A percentile compares a stretch with the other conserved stretches of the same genome.
These are phyloP conservation scores for Craseonycteris thonglongyai DNA, from an alignment of 2,113 vertebrate genomes.

Conservation along the genomic window DNA sequence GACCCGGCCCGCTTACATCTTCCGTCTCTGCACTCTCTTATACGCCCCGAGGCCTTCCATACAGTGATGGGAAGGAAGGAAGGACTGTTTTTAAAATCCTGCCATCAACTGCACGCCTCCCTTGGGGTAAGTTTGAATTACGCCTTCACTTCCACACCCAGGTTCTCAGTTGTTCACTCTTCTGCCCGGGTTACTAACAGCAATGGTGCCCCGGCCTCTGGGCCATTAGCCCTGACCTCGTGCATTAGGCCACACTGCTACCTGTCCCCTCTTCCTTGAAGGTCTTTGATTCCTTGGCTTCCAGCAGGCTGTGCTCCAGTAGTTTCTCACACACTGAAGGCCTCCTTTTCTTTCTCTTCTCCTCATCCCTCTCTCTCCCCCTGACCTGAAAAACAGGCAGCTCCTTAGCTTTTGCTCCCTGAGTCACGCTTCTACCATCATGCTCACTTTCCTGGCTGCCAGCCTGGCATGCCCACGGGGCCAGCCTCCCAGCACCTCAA, in stretches of 20 bases:
- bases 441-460: background rate
- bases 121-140: background rate
- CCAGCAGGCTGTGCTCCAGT: accelerated
- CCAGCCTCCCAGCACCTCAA: background rate
- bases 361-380: background rate
- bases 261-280: background rate
- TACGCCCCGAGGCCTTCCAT: background rate
- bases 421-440: background rate
- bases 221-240: background rate
- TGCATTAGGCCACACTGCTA: background rate
- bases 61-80: background rate
- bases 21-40: background rate
- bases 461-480: background rate
- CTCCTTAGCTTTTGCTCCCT: background rate
- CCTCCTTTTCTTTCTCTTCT: background rate
- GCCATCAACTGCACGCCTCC: background rate
- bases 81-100: background rate
- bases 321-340: accelerated
- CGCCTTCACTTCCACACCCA: background rate
- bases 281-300: background rate
- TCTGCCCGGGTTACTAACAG: background rate
- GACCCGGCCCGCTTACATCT: background rate
- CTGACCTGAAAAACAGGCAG: background rate
- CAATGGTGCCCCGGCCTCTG: accelerated
- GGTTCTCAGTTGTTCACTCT: background rate